Percentiles rank a stretch among this genome's conserved stretches.
These are phyloP conservation scores for Liodrosophila aerea DNA, from an alignment of 2,888 invertebrate genomes.

Conservation along the genomic window DNA sequence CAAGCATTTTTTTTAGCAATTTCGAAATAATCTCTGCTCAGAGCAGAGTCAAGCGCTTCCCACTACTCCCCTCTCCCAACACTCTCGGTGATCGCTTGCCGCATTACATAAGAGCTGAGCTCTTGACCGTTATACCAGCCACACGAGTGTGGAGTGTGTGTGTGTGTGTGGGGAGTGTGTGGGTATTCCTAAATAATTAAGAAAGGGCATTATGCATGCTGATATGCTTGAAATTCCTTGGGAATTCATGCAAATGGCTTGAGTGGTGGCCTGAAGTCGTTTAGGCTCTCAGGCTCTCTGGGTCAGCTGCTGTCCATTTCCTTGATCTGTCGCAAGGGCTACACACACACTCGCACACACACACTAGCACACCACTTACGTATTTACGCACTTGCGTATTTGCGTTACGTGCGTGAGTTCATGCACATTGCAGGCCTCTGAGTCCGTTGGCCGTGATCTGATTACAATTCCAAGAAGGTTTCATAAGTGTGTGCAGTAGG, in stretches of 20 bases:
- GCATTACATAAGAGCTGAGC: neutral
- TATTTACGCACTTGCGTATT: neutral
- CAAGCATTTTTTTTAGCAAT: conserved; percentile 9
- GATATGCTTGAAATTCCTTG: conserved; percentile 6
- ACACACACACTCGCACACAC: no score
- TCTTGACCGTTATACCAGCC: neutral
- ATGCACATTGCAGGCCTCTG: conserved; percentile 5
- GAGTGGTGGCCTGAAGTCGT: neutral
- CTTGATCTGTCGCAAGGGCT: neutral
- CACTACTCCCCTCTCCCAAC: no score
- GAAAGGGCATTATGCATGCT: neutral
- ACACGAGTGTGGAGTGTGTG: no score
- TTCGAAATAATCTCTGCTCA: no score
- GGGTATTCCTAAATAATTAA: neutral
- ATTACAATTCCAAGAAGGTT: conserved; percentile 63
- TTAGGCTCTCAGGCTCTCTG: neutral
- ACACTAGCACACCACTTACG: neutral
- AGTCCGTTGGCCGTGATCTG: conserved; percentile 60
- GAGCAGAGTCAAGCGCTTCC: no score
- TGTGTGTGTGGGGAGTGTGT: no score
- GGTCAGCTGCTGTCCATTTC: neutral
- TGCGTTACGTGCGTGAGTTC: conserved; percentile 6
- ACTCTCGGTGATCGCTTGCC: no score
- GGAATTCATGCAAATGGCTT: neutral
- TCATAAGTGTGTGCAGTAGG: conserved; percentile 39